A percentile compares a stretch with the other conserved stretches of the same genome.
These are phyloP conservation scores for Bungarus multicinctus DNA, from an alignment of 2,113 vertebrate genomes.

Conservation along the genomic window DNA sequence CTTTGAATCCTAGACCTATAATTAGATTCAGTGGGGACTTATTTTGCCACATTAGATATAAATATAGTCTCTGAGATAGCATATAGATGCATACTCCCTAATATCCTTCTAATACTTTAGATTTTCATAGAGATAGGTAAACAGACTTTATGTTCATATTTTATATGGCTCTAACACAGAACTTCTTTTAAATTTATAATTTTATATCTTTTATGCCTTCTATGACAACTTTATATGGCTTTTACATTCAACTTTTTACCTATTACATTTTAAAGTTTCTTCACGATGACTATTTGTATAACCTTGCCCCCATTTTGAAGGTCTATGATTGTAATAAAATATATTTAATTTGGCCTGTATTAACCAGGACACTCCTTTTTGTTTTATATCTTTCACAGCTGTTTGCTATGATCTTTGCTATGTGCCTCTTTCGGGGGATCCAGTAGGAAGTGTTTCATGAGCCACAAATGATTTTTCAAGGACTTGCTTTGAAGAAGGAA, in stretches of 20 bases:
- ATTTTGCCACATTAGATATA: neutral
- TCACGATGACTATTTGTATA: neutral
- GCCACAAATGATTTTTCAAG: neutral
- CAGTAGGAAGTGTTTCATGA: slow-evolving; percentile 68
- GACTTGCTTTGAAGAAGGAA: slow-evolving; percentile 33
- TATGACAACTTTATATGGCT: neutral
- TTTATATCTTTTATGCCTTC: neutral
- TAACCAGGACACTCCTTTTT: slow-evolving; percentile 7
- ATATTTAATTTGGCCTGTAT: neutral
- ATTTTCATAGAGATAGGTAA: neutral
- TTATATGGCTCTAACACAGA: neutral
- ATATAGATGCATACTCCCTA: neutral
- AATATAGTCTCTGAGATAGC: neutral
- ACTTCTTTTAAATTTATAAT: neutral
- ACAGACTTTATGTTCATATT: neutral
- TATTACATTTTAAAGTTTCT: neutral
- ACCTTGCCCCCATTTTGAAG: neutral
- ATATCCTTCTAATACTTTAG: neutral
- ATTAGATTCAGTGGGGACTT: neutral
- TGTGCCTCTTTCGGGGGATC: slow-evolving; percentile 93
- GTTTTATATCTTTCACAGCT: slow-evolving; percentile 71
- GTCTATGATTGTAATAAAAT: neutral
- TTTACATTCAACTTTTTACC: neutral
- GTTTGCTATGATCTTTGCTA: slow-evolving; percentile 91
- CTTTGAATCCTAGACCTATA: neutral